Conservation (phyloP, 2,113 vertebrate species). For the Poeciliopsis prolifica region DNA sequence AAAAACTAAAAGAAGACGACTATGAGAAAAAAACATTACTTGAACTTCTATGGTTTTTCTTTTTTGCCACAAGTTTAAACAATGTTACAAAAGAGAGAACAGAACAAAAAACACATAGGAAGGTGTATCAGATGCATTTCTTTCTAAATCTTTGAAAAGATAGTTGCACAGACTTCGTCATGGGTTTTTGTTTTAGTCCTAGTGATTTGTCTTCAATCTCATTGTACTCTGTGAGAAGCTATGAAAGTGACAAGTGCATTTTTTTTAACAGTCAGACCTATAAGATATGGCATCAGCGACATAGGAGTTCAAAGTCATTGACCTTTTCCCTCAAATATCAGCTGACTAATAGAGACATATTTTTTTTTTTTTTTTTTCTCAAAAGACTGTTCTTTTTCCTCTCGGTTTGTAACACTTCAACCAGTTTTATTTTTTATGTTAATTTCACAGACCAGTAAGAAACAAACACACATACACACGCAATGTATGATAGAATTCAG, state of each 20-base stretch:
- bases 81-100: no score
- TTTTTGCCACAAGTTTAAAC: no score
- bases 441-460: conserved; percentile 3
- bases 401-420: not conserved
- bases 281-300: not conserved
- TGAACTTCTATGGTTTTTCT: no score
- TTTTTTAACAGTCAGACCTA: not conserved
- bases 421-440: conserved; percentile 17
- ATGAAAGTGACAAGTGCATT: no score
- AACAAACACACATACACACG: not conserved
- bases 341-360: conserved; percentile 42
- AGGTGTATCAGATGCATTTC: no score
- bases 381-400: conserved; percentile 5
- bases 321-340: conserved; percentile 66
- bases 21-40: no score
- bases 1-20: no score
- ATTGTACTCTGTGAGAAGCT: not conserved
- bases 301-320: conserved; percentile 40
- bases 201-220: not conserved
- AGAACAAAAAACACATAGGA: no score
- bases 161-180: not conserved
- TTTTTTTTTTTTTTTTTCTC: not conserved
- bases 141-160: not conserved
- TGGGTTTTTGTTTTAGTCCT: not conserved
- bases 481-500: conserved; percentile 30